phyloP scores from a whole-genome alignment of 2,888 invertebrate genomes.

The Coelopa pilipes region DNA sequence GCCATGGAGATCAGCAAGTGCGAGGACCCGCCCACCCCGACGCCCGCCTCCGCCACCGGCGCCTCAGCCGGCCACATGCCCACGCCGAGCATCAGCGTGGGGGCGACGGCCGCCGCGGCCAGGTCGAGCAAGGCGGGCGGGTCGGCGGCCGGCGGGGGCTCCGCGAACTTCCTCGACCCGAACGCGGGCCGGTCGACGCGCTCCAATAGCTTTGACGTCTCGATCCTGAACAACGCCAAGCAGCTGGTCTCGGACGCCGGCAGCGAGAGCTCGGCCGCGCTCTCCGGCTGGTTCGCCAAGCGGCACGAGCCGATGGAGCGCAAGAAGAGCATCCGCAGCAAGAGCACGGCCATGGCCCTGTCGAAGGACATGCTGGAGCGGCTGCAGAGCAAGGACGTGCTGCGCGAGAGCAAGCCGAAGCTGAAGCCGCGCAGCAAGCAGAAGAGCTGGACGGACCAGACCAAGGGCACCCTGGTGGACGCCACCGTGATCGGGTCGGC shows the following conservation, averaged over 20 bases:
- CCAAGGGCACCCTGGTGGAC: slow-evolving; percentile 77
- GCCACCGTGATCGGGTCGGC: slow-evolving; percentile 84
- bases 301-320: slow-evolving; percentile 81
- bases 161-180: slow-evolving; percentile 60
- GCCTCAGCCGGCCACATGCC: slow-evolving; percentile 51
- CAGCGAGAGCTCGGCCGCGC: slow-evolving; percentile 68
- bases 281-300: slow-evolving; percentile 81
- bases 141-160: slow-evolving; percentile 49
- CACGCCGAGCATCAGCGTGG: slow-evolving; percentile 30
- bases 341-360: slow-evolving; percentile 67
- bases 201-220: slow-evolving; percentile 87
- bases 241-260: slow-evolving; percentile 66
- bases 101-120: slow-evolving; percentile 38
- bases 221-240: slow-evolving; percentile 72
- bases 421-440: slow-evolving; percentile 61
- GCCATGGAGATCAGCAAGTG: slow-evolving; percentile 82
- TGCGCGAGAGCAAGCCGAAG: slow-evolving; percentile 65
- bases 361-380: slow-evolving; percentile 73
- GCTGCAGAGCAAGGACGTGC: slow-evolving; percentile 68
- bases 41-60: slow-evolving; percentile 30
- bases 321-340: slow-evolving; percentile 70
- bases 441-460: slow-evolving; percentile 62
- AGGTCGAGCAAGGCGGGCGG: slow-evolving; percentile 51
- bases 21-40: slow-evolving; percentile 67
- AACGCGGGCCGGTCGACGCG: slow-evolving; percentile 72